Conservation (phyloP, 2,888 invertebrate genomes). For the Troglohyphantes excavatus region DNA sequence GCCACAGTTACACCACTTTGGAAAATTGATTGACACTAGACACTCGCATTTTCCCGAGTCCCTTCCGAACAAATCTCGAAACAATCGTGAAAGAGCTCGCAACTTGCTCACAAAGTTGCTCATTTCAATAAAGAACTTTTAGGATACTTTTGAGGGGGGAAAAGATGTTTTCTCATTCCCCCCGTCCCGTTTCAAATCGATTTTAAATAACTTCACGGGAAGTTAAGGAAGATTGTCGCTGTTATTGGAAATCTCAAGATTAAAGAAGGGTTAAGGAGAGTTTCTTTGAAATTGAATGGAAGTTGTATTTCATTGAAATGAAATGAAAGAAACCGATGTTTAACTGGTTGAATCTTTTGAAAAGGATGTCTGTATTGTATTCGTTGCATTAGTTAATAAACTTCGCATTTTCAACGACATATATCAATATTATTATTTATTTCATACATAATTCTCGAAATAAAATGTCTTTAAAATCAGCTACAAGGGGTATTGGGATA, state of each 20-base stretch:
- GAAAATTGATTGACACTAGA: too few species aligned
- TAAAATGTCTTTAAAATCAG: too few species aligned
- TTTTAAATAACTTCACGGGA: neutral
- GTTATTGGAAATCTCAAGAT: conserved; percentile 18
- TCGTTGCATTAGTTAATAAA: too few species aligned
- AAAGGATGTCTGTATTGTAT: too few species aligned
- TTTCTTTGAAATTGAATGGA: conserved; percentile 28
- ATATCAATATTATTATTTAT: too few species aligned
- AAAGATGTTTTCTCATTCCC: neutral
- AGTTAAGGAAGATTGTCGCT: conserved; percentile 18
- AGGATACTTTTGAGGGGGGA: neutral
- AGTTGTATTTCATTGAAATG: conserved; percentile 15
- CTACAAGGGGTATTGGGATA: too few species aligned
- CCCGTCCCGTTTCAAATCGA: conserved; percentile 21
- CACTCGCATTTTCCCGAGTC: too few species aligned
- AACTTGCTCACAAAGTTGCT: conserved; percentile 15
- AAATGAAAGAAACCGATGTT: too few species aligned
- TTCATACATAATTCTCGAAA: too few species aligned
- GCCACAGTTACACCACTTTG: too few species aligned
- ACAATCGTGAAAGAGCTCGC: conserved; percentile 19
- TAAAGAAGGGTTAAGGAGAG: conserved; percentile 4
- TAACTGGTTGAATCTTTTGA: too few species aligned
- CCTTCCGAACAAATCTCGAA: conserved; percentile 24
- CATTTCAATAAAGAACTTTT: conserved; percentile 28
- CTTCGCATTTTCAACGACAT: too few species aligned